Percentiles rank a stretch among this genome's conserved stretches.
These are phyloP conservation scores for Laterallus jamaicensis DNA, from an alignment of 2,113 vertebrate species.

Conservation along the genomic window DNA sequence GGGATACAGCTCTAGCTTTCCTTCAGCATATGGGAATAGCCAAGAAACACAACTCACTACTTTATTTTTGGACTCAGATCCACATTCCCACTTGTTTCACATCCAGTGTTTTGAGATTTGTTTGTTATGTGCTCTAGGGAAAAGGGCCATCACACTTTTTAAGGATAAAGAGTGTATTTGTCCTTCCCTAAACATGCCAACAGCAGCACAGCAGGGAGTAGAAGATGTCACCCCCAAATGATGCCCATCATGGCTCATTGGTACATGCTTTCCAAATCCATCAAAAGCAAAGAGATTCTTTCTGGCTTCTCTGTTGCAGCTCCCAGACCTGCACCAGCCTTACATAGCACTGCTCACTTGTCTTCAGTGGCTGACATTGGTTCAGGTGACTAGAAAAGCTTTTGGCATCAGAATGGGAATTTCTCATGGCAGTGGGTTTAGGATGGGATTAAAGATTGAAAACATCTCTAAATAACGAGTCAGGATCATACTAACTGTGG, in stretches of 20 bases:
- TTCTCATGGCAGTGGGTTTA: neutral
- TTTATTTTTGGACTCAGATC: neutral
- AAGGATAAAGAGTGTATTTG: neutral
- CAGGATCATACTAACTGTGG: neutral
- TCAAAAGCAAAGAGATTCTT: neutral
- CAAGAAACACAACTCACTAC: neutral
- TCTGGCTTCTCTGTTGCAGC: neutral
- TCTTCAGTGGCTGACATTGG: fast-evolving
- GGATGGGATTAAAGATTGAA: neutral
- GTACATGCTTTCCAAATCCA: neutral
- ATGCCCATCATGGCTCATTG: fast-evolving
- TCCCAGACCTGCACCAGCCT: neutral
- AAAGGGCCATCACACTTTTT: neutral
- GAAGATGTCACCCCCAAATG: neutral
- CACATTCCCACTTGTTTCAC: neutral
- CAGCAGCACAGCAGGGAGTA: neutral
- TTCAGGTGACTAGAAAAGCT: neutral
- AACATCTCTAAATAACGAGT: neutral
- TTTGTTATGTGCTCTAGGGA: neutral
- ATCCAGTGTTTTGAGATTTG: neutral
- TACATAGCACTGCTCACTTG: neutral
- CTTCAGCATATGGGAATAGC: neutral
- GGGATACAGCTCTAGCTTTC: neutral
- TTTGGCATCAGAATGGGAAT: neutral
- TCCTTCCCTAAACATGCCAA: neutral